Conservation (phyloP, 1,140 invertebrate genomes). For the Tigriopus japonicus region DNA sequence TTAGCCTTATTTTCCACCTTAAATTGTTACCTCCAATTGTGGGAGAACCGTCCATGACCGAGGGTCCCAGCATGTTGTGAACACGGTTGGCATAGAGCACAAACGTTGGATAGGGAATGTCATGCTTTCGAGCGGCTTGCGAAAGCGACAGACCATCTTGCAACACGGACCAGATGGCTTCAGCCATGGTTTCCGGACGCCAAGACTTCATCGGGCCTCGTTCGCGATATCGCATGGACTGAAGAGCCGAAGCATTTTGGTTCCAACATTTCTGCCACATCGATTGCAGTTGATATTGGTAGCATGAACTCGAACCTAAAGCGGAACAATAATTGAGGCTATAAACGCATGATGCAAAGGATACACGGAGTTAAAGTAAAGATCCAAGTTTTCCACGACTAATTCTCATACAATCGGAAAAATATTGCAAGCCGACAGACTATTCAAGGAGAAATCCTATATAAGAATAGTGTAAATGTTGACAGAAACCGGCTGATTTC, state of each 20-base stretch:
- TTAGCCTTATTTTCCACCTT: background rate
- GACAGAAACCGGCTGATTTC: too few relatives aligned
- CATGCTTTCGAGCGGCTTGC: conserved; percentile 72
- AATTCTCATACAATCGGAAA: too few relatives aligned
- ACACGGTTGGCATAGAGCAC: conserved; percentile 81
- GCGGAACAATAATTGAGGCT: too few relatives aligned
- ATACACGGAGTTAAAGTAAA: too few relatives aligned
- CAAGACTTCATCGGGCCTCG: conserved; percentile 74
- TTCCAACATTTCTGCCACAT: conserved; percentile 85
- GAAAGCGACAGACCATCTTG: conserved; percentile 50
- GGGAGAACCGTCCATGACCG: conserved; percentile 21
- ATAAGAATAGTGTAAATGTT: background rate
- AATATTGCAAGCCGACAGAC: too few relatives aligned
- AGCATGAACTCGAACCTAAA: conserved; percentile 27
- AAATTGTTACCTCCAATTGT: conserved; percentile 7
- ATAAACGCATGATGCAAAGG: too few relatives aligned
- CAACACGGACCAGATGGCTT: conserved; percentile 66
- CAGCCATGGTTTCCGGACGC: conserved; percentile 80
- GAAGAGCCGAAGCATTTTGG: conserved; percentile 54
- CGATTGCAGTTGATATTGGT: conserved; percentile 76
- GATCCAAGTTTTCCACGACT: too few relatives aligned
- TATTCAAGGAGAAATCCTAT: too few relatives aligned
- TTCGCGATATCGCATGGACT: conserved; percentile 49
- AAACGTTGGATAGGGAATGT: conserved; percentile 82
- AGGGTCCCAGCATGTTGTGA: conserved; percentile 78